phyloP scores from a whole-genome alignment of 2,113 vertebrate species.

The Oxyruncus cristatus region DNA sequence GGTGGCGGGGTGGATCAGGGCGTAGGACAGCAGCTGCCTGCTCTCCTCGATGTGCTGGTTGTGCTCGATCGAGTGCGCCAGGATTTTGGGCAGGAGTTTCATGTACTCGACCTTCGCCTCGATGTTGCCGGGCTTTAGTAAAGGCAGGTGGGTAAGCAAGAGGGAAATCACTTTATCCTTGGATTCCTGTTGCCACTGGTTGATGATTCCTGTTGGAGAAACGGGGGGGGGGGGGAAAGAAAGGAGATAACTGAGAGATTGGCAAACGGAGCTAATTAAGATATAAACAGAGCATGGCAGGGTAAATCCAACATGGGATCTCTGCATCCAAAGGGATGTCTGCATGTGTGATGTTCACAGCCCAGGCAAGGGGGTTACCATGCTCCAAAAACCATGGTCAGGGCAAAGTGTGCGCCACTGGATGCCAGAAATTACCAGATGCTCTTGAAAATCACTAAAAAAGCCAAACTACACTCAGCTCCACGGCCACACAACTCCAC shows the following conservation, averaged over 20 bases:
- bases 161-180: conserved; percentile 96
- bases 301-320: not conserved
- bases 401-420: accelerated
- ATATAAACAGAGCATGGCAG: not conserved
- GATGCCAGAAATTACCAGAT: not conserved
- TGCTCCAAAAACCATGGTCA: not conserved
- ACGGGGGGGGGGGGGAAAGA: not conserved
- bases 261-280: not conserved
- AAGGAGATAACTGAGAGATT: not conserved
- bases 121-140: conserved; percentile 93
- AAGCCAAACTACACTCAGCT: not conserved
- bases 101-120: conserved; percentile 98
- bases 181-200: conserved; percentile 95
- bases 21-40: conserved; percentile 95
- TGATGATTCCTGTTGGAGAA: conserved; percentile 85
- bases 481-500: accelerated
- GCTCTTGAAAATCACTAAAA: not conserved
- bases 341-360: accelerated
- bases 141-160: conserved; percentile 91
- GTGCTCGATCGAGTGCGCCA: conserved; percentile 96
- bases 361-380: not conserved
- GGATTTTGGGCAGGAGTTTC: conserved; percentile 93
- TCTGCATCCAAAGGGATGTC: not conserved
- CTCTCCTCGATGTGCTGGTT: conserved; percentile 97
- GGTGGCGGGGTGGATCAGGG: conserved; percentile 96